Percentiles rank a stretch among this genome's conserved stretches.
phyloP scores from a whole-genome alignment of 2,888 invertebrate genomes.

The Diachrysia chrysitis region DNA sequence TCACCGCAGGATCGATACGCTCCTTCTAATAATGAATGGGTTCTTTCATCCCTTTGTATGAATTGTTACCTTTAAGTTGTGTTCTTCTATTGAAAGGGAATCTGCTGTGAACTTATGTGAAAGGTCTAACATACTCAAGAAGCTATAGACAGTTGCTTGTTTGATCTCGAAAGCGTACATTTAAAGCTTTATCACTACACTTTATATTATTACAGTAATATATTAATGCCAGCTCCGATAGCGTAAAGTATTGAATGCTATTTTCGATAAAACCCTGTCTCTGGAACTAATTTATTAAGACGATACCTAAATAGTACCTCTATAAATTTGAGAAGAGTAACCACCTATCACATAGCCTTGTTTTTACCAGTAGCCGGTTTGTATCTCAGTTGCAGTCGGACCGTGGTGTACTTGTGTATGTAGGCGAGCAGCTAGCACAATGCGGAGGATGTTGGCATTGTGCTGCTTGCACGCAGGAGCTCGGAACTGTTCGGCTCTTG shows the following conservation, averaged over 20 bases:
- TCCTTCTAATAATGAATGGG: slow-evolving; percentile 7
- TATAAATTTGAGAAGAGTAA: neutral
- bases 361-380: neutral
- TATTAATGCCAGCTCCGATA: neutral
- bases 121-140: neutral
- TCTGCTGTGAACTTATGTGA: neutral
- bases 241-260: neutral
- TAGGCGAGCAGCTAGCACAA: neutral
- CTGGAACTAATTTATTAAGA: neutral
- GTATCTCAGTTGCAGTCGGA: neutral
- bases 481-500: neutral
- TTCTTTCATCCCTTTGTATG: slow-evolving; percentile 14
- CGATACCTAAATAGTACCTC: neutral
- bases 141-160: neutral
- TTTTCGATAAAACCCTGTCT: no score
- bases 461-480: neutral
- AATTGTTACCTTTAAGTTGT: slow-evolving; percentile 5
- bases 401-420: neutral
- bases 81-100: slow-evolving; percentile 8
- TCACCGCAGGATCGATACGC: slow-evolving; percentile 9
- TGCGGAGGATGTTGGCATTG: neutral
- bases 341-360: neutral
- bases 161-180: neutral
- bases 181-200: neutral
- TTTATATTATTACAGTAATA: slow-evolving; percentile 2